Evolutionary conservation across 2,888 invertebrate species (phyloP).

Genomic region (Caenorhabditis wallacei): DNA sequence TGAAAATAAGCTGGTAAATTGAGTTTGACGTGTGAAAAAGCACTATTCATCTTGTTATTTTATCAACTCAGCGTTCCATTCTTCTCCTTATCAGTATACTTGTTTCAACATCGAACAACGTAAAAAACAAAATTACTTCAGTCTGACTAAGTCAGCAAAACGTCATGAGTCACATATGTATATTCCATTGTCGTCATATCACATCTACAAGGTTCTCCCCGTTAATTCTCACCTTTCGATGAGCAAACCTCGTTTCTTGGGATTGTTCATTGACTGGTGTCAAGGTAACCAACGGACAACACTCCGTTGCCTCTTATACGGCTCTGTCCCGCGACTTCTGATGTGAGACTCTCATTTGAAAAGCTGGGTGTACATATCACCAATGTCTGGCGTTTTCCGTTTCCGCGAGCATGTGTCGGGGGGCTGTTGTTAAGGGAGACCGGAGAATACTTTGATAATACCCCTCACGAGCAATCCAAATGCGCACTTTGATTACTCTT

Average conservation of each 20-base stretch:
- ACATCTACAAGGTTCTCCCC: neutral
- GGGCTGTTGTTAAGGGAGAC: constrained; percentile 57
- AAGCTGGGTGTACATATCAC: constrained; percentile 45
- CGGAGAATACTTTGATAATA: constrained; percentile 40
- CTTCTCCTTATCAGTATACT: neutral
- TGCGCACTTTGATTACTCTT: constrained; percentile 33
- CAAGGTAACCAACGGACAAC: constrained; percentile 55
- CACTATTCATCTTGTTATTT: neutral
- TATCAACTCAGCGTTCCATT: neutral
- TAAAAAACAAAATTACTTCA: neutral
- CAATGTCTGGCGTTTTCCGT: constrained; percentile 23
- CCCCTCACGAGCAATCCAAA: neutral
- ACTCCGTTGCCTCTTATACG: constrained; percentile 43
- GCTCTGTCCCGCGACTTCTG: constrained; percentile 36
- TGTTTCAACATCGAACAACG: neutral
- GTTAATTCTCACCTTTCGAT: constrained; percentile 30
- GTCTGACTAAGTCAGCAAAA: neutral
- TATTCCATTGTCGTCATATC: constrained; percentile 9
- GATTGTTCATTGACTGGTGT: constrained; percentile 34
- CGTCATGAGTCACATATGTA: neutral
- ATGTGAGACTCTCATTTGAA: constrained; percentile 15
- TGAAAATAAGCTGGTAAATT: constrained; percentile 1
- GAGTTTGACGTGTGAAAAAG: neutral
- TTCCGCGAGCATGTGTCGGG: constrained; percentile 37
- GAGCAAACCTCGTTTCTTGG: constrained; percentile 13